A percentile compares a stretch with the other conserved stretches of the same genome.
phyloP scores from a whole-genome alignment of 1,140 invertebrate species.

The Stenopsyche tienmushanensis region DNA sequence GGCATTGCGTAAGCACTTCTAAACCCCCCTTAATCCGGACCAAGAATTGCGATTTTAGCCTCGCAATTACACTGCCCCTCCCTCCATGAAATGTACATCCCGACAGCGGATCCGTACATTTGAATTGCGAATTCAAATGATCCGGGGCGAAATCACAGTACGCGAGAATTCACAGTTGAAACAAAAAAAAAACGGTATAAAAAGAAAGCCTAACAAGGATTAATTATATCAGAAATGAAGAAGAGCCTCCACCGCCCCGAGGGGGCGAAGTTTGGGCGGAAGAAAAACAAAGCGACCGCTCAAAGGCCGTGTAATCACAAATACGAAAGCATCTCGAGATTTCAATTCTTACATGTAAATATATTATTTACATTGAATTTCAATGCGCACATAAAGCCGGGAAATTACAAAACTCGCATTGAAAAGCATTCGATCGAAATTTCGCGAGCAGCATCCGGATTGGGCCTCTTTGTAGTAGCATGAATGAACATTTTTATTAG shows the following conservation, averaged over 20 bases:
- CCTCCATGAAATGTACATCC: neutral
- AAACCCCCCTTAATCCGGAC: neutral
- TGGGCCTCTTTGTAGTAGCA: too few species aligned
- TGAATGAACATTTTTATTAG: too few species aligned
- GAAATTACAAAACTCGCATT: neutral
- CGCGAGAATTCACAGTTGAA: neutral
- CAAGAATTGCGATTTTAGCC: neutral
- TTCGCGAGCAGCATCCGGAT: neutral
- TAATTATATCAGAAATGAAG: neutral
- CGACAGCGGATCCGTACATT: neutral
- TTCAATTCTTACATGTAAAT: too few species aligned
- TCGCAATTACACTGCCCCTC: too few species aligned
- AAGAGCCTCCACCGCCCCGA: neutral
- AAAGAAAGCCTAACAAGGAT: neutral
- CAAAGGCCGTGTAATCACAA: too few species aligned
- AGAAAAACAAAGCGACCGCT: too few species aligned
- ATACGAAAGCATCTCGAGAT: too few species aligned
- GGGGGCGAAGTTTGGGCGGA: neutral
- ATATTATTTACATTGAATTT: too few species aligned
- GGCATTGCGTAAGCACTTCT: neutral
- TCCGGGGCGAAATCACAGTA: neutral
- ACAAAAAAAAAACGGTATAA: constrained; percentile 2
- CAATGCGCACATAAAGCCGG: too few species aligned
- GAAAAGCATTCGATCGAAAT: neutral
- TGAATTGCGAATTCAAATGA: too few species aligned